phyloP scores from a whole-genome alignment of 2,113 vertebrate genomes.

The Pangasianodon hypophthalmus region DNA sequence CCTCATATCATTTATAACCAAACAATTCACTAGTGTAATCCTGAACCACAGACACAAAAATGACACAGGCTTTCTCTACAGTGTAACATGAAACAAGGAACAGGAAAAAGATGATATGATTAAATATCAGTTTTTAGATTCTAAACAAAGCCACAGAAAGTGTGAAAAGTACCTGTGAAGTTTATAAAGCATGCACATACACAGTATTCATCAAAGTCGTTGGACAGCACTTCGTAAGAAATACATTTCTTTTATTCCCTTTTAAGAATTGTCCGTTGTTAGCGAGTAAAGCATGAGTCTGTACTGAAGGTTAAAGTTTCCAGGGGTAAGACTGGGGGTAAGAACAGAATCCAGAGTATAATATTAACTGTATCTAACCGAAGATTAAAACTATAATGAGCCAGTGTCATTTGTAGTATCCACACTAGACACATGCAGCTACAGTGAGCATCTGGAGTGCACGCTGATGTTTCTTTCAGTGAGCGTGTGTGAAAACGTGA shows the following conservation, averaged over 20 bases:
- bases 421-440: not conserved
- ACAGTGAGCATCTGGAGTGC: not conserved
- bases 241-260: not conserved
- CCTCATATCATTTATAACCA: not conserved
- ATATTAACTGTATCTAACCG: not conserved
- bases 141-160: not conserved
- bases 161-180: not conserved
- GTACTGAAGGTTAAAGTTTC: not conserved
- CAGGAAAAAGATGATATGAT: not conserved
- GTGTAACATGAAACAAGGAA: not conserved
- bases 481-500: slow-evolving; percentile 1
- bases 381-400: not conserved
- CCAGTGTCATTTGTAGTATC: not conserved
- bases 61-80: not conserved
- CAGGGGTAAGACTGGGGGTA: not conserved
- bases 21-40: not conserved
- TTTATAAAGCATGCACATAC: not conserved
- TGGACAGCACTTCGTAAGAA: too few relatives aligned
- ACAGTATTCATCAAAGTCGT: not conserved
- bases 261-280: not conserved
- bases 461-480: not conserved
- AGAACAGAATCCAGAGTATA: not conserved
- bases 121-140: not conserved
- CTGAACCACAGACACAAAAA: not conserved
- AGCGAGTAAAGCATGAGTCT: not conserved